Evolutionary conservation across 1,140 invertebrate genomes (phyloP).

Genomic region (Cataglyphis hispanica): DNA sequence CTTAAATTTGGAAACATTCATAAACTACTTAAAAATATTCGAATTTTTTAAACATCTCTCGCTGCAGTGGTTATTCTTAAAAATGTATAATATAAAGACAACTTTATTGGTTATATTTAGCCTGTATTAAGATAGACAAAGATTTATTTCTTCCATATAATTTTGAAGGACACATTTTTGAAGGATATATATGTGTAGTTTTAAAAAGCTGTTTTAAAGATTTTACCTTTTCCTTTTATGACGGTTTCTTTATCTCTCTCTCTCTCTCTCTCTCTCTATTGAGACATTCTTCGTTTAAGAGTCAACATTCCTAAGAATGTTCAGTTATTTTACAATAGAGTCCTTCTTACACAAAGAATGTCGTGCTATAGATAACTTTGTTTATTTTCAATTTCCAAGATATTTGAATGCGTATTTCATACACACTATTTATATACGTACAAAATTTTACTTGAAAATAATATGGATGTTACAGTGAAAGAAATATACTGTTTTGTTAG

Average conservation of each 20-base stretch:
- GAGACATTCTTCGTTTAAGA: conserved; percentile 6
- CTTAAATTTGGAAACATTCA: not conserved
- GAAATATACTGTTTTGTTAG: not conserved
- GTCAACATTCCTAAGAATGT: conserved; percentile 18
- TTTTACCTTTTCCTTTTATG: not conserved
- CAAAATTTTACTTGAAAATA: too few relatives aligned
- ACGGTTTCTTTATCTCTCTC: not conserved
- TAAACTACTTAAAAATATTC: not conserved
- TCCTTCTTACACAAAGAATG: not conserved
- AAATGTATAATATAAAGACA: not conserved
- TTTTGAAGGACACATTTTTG: not conserved
- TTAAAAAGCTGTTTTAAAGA: not conserved
- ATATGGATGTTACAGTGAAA: not conserved
- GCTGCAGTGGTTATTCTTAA: not conserved
- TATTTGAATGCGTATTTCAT: not conserved
- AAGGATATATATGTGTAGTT: not conserved
- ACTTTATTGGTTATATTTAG: not conserved
- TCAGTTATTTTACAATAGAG: not conserved
- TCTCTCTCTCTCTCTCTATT: not conserved
- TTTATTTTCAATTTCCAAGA: not conserved
- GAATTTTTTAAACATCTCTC: not conserved
- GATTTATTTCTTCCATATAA: not conserved
- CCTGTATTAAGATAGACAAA: not conserved
- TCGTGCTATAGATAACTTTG: not conserved
- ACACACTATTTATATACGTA: too few relatives aligned